Evolutionary conservation across 2,888 invertebrate genomes (phyloP), one percentile per base, ranked within the genome.

Genomic region (Euclidia mi): DNA sequence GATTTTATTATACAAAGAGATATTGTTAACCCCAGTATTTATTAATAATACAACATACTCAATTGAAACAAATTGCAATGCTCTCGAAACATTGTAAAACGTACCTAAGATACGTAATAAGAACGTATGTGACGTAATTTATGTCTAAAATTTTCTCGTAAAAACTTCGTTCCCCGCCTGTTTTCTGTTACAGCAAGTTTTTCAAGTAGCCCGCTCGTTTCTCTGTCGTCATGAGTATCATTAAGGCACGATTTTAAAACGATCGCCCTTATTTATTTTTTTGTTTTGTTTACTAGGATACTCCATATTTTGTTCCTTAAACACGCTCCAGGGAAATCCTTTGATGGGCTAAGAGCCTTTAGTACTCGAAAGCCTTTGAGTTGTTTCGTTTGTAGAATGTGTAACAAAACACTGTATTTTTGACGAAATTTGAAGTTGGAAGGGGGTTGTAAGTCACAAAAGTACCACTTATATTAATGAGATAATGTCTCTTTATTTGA

Each of bases 81-180:
- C 84, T 87, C 74, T 79, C 74, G 73, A 85, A 88, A 85, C 85
- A 85, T 84, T 87, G 86, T 88, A 87, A 88, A 89, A 88, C 84
- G 82, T 83, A 86, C 81, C 79, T 81, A 71, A 78, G 75, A 84
- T 88, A 88, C 82, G 88, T 87, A 84, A 85, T 85, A 83, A 85
- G 88, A 90, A 83, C 88, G 89, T 73, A 66, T 70, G 74, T 66
- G 71, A 66, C 74, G 64, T 90, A 87, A 92, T 92, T 91, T 91
- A 90, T 90, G 88, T 88, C 82, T 82, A 82, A 88, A 90, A 90
- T 89, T 89, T 84, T 84, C 83, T 85, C 84, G 85, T 84, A 87
- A 88, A 90, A 90, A 89, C 81, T 89, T 88, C 76, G 72, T 66
- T 75, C n/a, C n/a, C n/a, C 71, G 71, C 76, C 72, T 79, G 75